Base-by-base conservation (phyloP, 2,113 vertebrate species). In the Epinephelus fuscoguttatus region DNA sequence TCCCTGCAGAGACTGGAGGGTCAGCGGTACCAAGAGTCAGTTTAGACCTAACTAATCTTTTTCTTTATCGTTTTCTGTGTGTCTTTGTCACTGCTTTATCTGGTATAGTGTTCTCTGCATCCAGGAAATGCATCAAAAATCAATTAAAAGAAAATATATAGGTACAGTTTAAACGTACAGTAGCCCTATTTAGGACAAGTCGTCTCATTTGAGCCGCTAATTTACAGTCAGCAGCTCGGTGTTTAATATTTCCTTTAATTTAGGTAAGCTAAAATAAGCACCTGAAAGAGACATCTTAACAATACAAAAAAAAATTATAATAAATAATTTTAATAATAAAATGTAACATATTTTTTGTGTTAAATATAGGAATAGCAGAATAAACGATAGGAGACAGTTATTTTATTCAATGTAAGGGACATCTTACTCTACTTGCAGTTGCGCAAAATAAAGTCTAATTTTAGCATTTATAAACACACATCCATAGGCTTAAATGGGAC, bases 101-200 rank as follows among this genome's bases (percentile, higher is more conserved):
- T 30, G 56, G 8, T 25, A 12, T 12, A 33, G 6, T 55, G 53
- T 12, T 53, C 33, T n/a, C 6, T 55, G 17, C 3, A 45, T 69
- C 21, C 27, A 62, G 37, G 18, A 71, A 67, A n/a, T 63, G 33
- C 42, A 78, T 49, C 47, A 62, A 23, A 66, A 33, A 42, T 30
- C 3, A 33, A 47, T 40, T 50, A n/a, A 59, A 57, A 72, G 4
- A 9, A 0, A 27, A 62, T 42, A 21, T 1, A 8, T 60, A 21
- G 6, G 27, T 27, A 27, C 27, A 19, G 6, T 53, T 53, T 53
- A n/a, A 17, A 69, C 2, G 8, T 37, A 37, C 6, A 37, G 33
- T 37, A 37, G 33, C 33, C 33, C 6, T 37, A 37, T 7, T 37
- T 37, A 37, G 6, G 6, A 37, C 33, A 7, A 37, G 33, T 37